Evolutionary conservation across 2,797 vertebrate genomes (phyloP).

Genomic region (Champsocephalus esox): DNA sequence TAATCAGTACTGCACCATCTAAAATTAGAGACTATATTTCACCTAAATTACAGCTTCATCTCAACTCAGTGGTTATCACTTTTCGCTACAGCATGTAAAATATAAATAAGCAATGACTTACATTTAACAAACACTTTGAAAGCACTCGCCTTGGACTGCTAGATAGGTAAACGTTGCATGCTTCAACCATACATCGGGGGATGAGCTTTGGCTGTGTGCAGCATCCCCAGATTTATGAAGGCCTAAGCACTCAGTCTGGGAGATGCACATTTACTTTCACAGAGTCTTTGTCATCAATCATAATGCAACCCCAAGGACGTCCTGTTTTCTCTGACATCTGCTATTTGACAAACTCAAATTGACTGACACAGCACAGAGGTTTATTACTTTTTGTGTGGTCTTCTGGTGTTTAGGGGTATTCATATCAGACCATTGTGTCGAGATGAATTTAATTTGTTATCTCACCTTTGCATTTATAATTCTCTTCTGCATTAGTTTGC

Average conservation of each 20-base stretch:
- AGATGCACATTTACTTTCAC: constrained; percentile 76
- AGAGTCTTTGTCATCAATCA: constrained; percentile 78
- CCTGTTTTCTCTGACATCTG: constrained; percentile 75
- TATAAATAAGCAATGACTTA: constrained; percentile 18
- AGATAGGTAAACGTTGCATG: constrained; percentile 36
- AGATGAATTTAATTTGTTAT: constrained; percentile 17
- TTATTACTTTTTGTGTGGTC: constrained; percentile 39
- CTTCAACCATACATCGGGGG: constrained; percentile 59
- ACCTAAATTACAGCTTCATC: constrained; percentile 33
- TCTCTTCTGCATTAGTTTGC: constrained; percentile 6
- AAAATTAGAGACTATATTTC: constrained; percentile 8
- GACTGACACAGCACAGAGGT: constrained; percentile 61
- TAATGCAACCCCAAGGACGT: constrained; percentile 76
- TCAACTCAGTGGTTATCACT: not conserved
- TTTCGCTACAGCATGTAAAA: not conserved
- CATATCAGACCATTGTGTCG: constrained; percentile 1
- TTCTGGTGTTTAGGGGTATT: constrained; percentile 27
- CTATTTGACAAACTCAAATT: constrained; percentile 73
- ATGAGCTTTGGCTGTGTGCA: constrained; percentile 34
- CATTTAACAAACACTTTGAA: constrained; percentile 20
- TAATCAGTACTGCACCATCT: constrained; percentile 8
- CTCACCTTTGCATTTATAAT: constrained; percentile 10
- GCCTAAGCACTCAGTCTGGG: constrained; percentile 60
- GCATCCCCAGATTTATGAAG: constrained; percentile 73
- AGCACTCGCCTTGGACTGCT: constrained; percentile 21